Conservation (phyloP, 2,797 vertebrate genomes). For the Esox masquinongy region DNA sequence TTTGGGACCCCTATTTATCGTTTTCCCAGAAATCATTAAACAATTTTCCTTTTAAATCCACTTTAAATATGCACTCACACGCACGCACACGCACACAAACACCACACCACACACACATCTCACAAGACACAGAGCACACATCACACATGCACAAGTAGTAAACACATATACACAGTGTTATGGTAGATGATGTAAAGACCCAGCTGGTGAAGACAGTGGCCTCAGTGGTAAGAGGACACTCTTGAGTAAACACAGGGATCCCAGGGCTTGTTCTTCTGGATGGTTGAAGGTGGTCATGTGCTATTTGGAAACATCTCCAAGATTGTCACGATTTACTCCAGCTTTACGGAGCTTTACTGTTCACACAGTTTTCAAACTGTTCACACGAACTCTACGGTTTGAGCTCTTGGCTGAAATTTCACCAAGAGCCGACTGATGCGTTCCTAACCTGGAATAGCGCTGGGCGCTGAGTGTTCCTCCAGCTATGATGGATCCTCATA, state of each 20-base stretch:
- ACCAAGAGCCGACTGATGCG: conserved; percentile 24
- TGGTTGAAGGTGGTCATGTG: conserved; percentile 65
- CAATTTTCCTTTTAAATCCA: conserved; percentile 79
- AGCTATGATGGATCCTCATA: conserved; percentile 65
- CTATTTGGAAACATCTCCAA: conserved; percentile 70
- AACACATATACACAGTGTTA: conserved; percentile 49
- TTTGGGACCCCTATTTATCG: conserved; percentile 80
- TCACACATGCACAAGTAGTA: conserved; percentile 1
- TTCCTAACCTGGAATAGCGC: conserved; percentile 54
- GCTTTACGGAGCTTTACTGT: conserved; percentile 69
- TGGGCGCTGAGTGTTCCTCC: conserved; percentile 60
- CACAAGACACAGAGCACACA: conserved; percentile 15
- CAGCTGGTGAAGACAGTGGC: conserved; percentile 80
- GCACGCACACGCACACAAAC: conserved; percentile 26
- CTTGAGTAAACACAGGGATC: conserved; percentile 81
- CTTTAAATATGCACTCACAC: conserved; percentile 68
- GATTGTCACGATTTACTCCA: conserved; percentile 70
- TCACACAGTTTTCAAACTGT: conserved; percentile 39
- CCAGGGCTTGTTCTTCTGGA: conserved; percentile 39
- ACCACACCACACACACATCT: conserved; percentile 21
- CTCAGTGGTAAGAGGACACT: conserved; percentile 77
- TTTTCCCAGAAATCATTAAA: conserved; percentile 82
- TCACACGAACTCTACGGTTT: conserved; percentile 15
- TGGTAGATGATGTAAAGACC: conserved; percentile 74
- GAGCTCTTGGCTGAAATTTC: conserved; percentile 26